A percentile compares a stretch with the other conserved stretches of the same genome.
These are phyloP conservation scores for Atractosteus spatula DNA, from an alignment of 2,113 vertebrate genomes.

Conservation along the genomic window DNA sequence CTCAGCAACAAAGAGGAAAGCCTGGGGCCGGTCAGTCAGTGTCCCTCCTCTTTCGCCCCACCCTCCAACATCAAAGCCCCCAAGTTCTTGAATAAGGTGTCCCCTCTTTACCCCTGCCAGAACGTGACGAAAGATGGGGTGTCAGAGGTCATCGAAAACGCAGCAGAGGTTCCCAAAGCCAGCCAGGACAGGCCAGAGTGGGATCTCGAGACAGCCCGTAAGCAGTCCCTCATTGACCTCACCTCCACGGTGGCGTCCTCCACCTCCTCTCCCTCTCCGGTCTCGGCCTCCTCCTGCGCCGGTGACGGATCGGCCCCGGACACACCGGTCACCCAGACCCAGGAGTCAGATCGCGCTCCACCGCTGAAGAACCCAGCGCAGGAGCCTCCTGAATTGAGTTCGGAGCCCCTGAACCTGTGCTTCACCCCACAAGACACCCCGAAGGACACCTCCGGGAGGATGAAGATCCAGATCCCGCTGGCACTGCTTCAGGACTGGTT, in stretches of 20 bases:
- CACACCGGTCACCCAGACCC: slow-evolving; percentile 6
- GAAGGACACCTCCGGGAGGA: slow-evolving; percentile 37
- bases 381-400: slow-evolving; percentile 14
- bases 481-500: slow-evolving; percentile 56
- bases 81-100: slow-evolving; percentile 63
- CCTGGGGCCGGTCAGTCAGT: slow-evolving; percentile 17
- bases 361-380: slow-evolving; percentile 7
- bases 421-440: slow-evolving; percentile 9
- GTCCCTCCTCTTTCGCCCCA: slow-evolving; percentile 53
- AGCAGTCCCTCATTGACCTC: slow-evolving; percentile 22
- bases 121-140: slow-evolving; percentile 21
- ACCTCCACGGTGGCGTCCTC: slow-evolving; percentile 8
- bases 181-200: background rate
- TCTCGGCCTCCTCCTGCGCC: background rate
- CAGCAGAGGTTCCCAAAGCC: background rate
- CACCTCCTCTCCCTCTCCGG: slow-evolving; percentile 13
- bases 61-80: slow-evolving; percentile 49
- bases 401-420: slow-evolving; percentile 8
- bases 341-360: slow-evolving; percentile 21
- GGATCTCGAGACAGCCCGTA: background rate
- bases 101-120: slow-evolving; percentile 48
- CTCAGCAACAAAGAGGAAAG: slow-evolving; percentile 48
- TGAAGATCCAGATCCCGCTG: slow-evolving; percentile 68
- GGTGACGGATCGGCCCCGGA: background rate
- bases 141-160: slow-evolving; percentile 26